phyloP scores from a whole-genome alignment of 2,888 invertebrate genomes.

The Tipula lateralis region DNA sequence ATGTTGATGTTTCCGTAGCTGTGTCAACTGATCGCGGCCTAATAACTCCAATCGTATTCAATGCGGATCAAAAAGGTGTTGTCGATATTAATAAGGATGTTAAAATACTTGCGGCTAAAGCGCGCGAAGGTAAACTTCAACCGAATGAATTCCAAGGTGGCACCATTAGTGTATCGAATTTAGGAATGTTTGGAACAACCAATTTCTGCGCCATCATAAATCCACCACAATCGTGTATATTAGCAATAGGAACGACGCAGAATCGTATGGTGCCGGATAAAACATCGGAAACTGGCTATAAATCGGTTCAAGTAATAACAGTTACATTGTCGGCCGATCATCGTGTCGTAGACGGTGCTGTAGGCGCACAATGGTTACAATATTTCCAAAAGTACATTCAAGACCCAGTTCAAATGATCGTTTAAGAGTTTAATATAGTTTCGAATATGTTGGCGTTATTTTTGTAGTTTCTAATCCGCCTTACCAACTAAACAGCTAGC shows the following conservation, averaged over 20 bases:
- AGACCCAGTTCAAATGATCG: conserved; percentile 89
- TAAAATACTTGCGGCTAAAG: conserved; percentile 76
- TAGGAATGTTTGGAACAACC: conserved; percentile 90
- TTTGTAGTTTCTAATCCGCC: not conserved
- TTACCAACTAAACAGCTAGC: not conserved
- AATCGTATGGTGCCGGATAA: conserved; percentile 70
- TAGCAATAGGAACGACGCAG: conserved; percentile 82
- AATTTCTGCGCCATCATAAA: conserved; percentile 92
- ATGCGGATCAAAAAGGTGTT: conserved; percentile 85
- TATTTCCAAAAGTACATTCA: conserved; percentile 84
- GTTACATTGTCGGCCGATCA: conserved; percentile 97
- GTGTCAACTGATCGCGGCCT: conserved; percentile 93
- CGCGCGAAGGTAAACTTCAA: conserved; percentile 81
- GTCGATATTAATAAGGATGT: conserved; percentile 75
- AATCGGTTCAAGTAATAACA: conserved; percentile 68
- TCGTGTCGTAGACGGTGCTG: conserved; percentile 95
- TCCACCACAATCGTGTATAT: conserved; percentile 91
- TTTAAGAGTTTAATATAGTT: conserved; percentile 52
- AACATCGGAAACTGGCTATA: conserved; percentile 69
- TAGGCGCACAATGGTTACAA: conserved; percentile 93
- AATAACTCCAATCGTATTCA: conserved; percentile 93
- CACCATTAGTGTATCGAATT: conserved; percentile 88
- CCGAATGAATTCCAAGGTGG: conserved; percentile 97
- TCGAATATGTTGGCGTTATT: not conserved
- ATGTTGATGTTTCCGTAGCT: conserved; percentile 94